phyloP scores from a whole-genome alignment of 2,113 vertebrate genomes.

The Colistium nudipinnis region DNA sequence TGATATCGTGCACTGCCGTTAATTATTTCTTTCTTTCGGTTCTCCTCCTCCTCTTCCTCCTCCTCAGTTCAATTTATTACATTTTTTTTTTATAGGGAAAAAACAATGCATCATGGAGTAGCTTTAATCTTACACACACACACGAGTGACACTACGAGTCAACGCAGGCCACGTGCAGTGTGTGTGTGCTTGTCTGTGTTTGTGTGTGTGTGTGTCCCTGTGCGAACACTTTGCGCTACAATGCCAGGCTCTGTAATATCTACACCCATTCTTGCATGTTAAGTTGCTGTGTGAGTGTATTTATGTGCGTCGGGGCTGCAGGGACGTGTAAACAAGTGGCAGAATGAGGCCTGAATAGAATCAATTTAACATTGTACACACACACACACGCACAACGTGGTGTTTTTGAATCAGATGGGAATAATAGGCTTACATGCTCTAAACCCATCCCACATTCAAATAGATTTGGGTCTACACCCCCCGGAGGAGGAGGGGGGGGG shows the following conservation, averaged over 20 bases:
- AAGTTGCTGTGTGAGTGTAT: slow-evolving; percentile 3
- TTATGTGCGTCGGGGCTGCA: not conserved
- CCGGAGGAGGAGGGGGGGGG: slow-evolving; percentile 25
- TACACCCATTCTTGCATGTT: slow-evolving; percentile 13
- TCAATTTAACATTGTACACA: slow-evolving; percentile 57
- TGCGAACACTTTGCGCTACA: slow-evolving; percentile 13
- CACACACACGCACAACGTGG: slow-evolving; percentile 65
- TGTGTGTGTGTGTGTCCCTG: slow-evolving; percentile 2
- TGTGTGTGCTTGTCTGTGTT: not conserved
- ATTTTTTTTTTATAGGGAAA: slow-evolving; percentile 43
- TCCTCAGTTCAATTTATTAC: slow-evolving; percentile 24
- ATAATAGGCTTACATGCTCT: slow-evolving; percentile 80
- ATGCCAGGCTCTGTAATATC: slow-evolving; percentile 5
- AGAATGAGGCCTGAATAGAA: slow-evolving; percentile 31
- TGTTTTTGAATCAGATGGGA: slow-evolving; percentile 75
- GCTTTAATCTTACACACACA: slow-evolving; percentile 39
- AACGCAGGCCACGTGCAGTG: slow-evolving; percentile 27
- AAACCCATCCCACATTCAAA: slow-evolving; percentile 76
- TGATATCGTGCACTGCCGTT: not conserved
- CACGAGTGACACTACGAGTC: slow-evolving; percentile 18
- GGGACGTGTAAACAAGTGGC: not conserved
- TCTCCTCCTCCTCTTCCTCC: too few relatives aligned
- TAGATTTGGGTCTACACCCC: slow-evolving; percentile 73
- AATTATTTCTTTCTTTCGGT: not conserved
- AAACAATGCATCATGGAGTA: not conserved